Evolutionary conservation across 2,797 vertebrate genomes (phyloP).

Genomic region (Stomatorhinus walkeri): DNA sequence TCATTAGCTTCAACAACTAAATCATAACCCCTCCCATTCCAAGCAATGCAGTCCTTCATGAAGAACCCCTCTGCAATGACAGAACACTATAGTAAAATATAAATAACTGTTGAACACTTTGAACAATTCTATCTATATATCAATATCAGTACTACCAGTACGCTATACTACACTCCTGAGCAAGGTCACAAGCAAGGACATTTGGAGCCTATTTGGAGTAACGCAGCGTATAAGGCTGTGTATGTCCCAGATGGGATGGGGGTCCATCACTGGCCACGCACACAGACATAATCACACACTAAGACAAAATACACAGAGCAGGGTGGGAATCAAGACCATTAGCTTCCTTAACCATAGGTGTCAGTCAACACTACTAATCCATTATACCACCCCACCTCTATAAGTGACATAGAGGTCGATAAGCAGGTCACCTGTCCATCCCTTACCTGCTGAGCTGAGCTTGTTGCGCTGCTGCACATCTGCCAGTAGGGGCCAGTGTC

Average conservation of each 20-base stretch:
- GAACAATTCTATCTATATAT: not conserved
- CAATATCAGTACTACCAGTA: not conserved
- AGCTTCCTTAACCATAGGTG: not conserved
- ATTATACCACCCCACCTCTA: not conserved
- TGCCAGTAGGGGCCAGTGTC: slow-evolving; percentile 61
- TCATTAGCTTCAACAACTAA: slow-evolving; percentile 58
- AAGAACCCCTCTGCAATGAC: not conserved
- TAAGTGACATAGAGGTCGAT: not conserved
- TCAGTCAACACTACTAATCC: not conserved
- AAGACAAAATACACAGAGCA: not conserved
- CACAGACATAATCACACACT: not conserved
- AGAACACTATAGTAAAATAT: not conserved
- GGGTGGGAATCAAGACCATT: not conserved
- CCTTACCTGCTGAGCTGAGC: slow-evolving; percentile 28
- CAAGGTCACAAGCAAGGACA: not conserved
- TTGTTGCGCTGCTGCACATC: slow-evolving; percentile 54
- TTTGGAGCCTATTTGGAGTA: not conserved
- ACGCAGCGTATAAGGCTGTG: not conserved
- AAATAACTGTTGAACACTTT: not conserved
- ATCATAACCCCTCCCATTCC: slow-evolving; percentile 31
- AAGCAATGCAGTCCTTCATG: not conserved
- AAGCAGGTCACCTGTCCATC: slow-evolving; percentile 30
- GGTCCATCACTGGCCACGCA: not conserved
- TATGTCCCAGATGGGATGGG: not conserved
- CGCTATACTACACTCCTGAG: not conserved